Evolutionary conservation across 2,888 invertebrate genomes (phyloP), one percentile per base, ranked within the genome.

Genomic region (Amorpha juglandis): DNA sequence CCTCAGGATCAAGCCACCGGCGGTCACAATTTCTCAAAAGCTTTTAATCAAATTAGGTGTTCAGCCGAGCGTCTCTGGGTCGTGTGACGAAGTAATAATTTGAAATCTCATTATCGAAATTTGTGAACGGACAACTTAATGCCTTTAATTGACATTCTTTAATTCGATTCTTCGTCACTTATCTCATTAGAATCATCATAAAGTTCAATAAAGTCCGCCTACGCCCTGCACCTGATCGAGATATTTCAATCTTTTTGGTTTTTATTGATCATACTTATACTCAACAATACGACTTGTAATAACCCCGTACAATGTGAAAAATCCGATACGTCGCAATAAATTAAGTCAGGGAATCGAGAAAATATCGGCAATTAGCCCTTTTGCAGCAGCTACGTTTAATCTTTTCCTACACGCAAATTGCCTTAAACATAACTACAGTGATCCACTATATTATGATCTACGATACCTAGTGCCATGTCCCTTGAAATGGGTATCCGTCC

Each of bases 21-120:
- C 75, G 82, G 79, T 79, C 80, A 79, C 80, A 82, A 79, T 83
- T 83, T 77, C 80, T 79, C 73, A 77, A 81, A 84, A 81, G 85
- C 81, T 83, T 85, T 88, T 86, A 87, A 87, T 75, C 73, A 71
- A 81, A 80, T 79, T 79, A 81, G 79, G 74, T 78, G 77, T 78
- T 75, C 74, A 75, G 75, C 67, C 70, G 69, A 74, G 67, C 69
- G 74, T 77, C 70, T 78, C 77, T 67, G 64, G 58, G 67, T 67
- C 55, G 65, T 70, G 69, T 72, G 73, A 73, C 64, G 69, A 72
- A 72, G 65, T 71, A 70, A 69, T 73, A 67, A 68, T 71, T 64
- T 47, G 64, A 62, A 67, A 64, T 67, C 64, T 64, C 63, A 67
- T 67, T 64, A 67, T 19, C 50, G 63, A 62, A 63, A 63, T 50